Evolutionary conservation across 92 coral and sea anemone genomes (phyloP), one percentile per base, ranked within the genome.

Genomic region (Porites lobata): DNA sequence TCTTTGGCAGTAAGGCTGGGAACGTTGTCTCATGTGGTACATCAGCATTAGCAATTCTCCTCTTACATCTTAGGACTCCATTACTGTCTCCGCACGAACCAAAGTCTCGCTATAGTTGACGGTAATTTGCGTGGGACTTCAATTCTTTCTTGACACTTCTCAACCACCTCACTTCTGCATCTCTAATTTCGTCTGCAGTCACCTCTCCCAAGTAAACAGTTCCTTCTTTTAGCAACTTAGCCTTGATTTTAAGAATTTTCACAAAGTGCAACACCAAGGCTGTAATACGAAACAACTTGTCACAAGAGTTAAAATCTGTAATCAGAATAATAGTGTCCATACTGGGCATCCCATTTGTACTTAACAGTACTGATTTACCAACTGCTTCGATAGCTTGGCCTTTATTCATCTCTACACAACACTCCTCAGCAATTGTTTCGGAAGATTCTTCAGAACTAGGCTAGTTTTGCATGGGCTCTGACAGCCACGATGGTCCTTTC

Each of bases 281-380:
- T 50, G 92, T 87, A 65, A 91, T 88, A 69, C 88, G 63, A 21
- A 86, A 82, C 19, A 87, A 61, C 79, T 77, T 88, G 63, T 77
- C 47, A 50, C 73, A 65, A 22, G 50, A 65, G 69, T 87, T 92
- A 75, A 81, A 92, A 52, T 53, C 53, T 11, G 64, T 81, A 76
- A 75, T 74, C 65, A 59, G 81, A 59, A 76, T 32, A 85, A 52
- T 75, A 50, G 32, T 26, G 65, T 58, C 26, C 20, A 62, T 52
- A 72, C 14, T 50, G 72, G 75, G 77, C 54, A 21, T 32, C 75
- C 83, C 11, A 61, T 53, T 12, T 53, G 74, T 15, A 15, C 0
- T 22, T 8, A 69, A 52, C 13, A 69, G 50, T 69, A 69, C 14
- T 26, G 74, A 3, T 69, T 8, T 53, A 14, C 4, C 43, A 52